Percentiles rank a stretch among this genome's conserved stretches.
These are phyloP conservation scores for Rhinopomastus cyanomelas DNA, from an alignment of 2,113 vertebrate genomes.

Conservation along the genomic window DNA sequence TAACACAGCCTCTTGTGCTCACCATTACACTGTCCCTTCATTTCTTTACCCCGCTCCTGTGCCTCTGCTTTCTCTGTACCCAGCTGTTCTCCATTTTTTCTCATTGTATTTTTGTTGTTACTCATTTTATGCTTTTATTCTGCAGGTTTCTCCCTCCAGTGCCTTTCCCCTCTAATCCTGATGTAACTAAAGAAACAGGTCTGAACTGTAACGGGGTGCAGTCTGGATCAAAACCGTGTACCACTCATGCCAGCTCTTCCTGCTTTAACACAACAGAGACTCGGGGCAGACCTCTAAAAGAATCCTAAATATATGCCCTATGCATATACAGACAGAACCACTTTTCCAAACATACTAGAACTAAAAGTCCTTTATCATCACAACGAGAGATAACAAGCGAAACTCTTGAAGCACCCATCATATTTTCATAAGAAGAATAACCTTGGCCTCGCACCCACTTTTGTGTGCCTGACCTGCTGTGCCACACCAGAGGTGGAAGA, in stretches of 20 bases:
- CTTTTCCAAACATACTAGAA: background rate
- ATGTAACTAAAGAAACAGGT: background rate
- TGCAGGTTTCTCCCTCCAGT: background rate
- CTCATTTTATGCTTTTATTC: background rate
- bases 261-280: background rate
- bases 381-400: background rate
- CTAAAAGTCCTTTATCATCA: background rate
- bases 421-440: background rate
- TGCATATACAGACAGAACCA: background rate
- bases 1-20: background rate
- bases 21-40: background rate
- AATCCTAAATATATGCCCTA: background rate
- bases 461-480: background rate
- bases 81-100: background rate
- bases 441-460: background rate
- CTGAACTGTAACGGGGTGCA: background rate
- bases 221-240: background rate
- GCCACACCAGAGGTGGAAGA: rapidly evolving
- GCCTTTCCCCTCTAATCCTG: background rate
- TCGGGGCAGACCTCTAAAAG: background rate
- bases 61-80: background rate
- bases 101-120: background rate
- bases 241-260: background rate
- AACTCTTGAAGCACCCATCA: background rate
- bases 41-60: background rate